Percentiles rank a stretch among this genome's conserved stretches.
Conservation (phyloP, 2,113 vertebrate genomes). For the Salvator merianae region DNA sequence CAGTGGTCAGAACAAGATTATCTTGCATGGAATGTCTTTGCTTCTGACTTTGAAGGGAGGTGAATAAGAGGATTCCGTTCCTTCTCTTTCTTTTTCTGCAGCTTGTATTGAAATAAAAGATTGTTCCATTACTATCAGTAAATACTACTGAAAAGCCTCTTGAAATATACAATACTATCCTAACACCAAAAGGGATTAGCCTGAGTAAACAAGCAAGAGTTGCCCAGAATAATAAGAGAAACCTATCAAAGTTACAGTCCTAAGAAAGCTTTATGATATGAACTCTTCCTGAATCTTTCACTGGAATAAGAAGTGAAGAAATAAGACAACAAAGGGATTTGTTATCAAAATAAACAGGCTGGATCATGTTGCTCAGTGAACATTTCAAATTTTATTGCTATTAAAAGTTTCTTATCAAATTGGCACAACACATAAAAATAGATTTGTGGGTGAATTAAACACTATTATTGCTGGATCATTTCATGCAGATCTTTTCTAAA, state of each 20-base stretch:
- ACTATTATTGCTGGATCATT: conserved; percentile 22
- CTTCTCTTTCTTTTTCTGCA: not conserved
- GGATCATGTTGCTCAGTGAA: conserved; percentile 21
- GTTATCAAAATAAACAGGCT: conserved; percentile 26
- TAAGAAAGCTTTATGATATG: not conserved
- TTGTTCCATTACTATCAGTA: not conserved
- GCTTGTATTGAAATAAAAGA: conserved; percentile 4
- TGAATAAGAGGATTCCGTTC: not conserved
- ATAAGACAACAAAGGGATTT: not conserved
- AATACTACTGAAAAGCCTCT: not conserved
- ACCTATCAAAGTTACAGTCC: conserved; percentile 9
- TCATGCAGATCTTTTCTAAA: conserved; percentile 36
- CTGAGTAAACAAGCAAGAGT: conserved; percentile 31
- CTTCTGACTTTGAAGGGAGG: not conserved
- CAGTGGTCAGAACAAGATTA: not conserved
- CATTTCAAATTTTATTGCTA: conserved; percentile 60
- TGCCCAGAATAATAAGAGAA: conserved; percentile 16
- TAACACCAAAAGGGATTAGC: not conserved
- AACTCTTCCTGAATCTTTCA: not conserved
- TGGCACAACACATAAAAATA: conserved; percentile 66
- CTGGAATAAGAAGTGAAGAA: not conserved
- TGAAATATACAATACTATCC: not conserved
- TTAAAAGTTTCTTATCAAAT: conserved; percentile 64
- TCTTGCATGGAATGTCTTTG: not conserved
- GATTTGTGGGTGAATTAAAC: conserved; percentile 47